Base-by-base conservation (phyloP, 2,113 vertebrate genomes). In the Orycteropus afer region DNA sequence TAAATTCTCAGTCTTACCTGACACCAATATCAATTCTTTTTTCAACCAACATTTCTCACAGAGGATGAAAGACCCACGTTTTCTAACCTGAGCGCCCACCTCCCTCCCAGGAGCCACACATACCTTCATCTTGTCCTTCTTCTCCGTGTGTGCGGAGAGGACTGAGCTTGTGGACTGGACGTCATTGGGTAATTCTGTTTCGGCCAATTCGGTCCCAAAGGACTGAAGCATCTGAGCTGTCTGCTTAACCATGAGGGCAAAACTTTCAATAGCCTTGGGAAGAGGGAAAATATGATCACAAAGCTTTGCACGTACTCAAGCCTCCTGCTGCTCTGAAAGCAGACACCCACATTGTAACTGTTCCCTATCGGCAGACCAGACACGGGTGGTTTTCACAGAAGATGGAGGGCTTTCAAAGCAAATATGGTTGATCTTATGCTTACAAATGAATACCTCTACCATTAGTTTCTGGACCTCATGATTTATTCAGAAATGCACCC, bases 241-340 rank as follows among this genome's bases (percentile, higher is more conserved):
- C 97, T 99, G 99, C 97, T 99, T 99, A 81, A 99, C 99, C 99
- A 99, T 99, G 97, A 99, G 93, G 17, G 99, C 99, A 42, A 99
- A 99, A 94, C 98, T 98, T 97, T 99, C 99, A 57, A 99, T 99
- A 59, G 99, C 99, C 99, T 99, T 97, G 93, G 91, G 95, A 37
- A 29, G 81, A 78, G 29, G 49, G 6, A 96, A 86, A 93, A 76
- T 45, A 42, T 3, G 73, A 95, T 97, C 87, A 97, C 59, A 25
- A 81, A 91, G 90, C 42, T 12, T 77, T 79, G 95, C 67, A 32
- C 2, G 11, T 9, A 63, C 42, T 0, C 9, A 77, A 40, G 47
- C 76, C 32, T 77, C 55, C 76, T 18, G 61, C 71, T 7, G 73
- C 74, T 32, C 18, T 42, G 73, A 61, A 55, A 93, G 80, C 42